Evolutionary conservation across 2,888 invertebrate genomes (phyloP), one percentile per base, ranked within the genome.

Genomic region (Cataglyphis livida): DNA sequence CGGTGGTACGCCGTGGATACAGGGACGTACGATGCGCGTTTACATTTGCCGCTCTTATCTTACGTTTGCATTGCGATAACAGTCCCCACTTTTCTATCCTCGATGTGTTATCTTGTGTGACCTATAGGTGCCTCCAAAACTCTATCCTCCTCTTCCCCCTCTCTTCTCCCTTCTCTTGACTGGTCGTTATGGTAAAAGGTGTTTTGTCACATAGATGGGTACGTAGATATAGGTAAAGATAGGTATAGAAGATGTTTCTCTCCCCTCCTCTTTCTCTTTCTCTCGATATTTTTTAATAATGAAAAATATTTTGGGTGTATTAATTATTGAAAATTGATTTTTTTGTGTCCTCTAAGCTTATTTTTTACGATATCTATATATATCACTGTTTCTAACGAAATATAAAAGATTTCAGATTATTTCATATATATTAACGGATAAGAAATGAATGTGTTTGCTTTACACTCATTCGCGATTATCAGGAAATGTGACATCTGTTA

Each of bases 21-120:
- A 90, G 91, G 91, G 87, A 89, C 84, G 84, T 74, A 85, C 91
- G 90, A 91, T 90, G 91, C 87, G 86, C 91, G 92, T 91, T 90
- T 91, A 92, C 94, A 93, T 94, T 94, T 94, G 91, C 92, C 81
- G 90, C 91, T 84, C 93, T 94, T 94, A 94, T 94, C 94, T 93
- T 89, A 91, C 91, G 94, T 94, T 94, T 94, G 92, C 91, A 89
- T 87, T 93, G 92, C 91, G 94, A 94, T 94, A 94, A 90, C 79
- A 84, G 73, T 75, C 85, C 82, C 78, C 73, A 71, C 78, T 65
- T 82, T 78, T 74, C 71, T 75, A 81, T 74, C 76, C 78, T 57
- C 81, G 57, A 81, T 83, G 82, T 62, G 73, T 84, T 87, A 86
- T 83, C 85, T 84, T 71, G 61, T 38, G 76, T 65, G 74, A 65